These are phyloP conservation scores for Cettia cetti DNA, from an alignment of 2,113 vertebrate species.

Conservation along the genomic window DNA sequence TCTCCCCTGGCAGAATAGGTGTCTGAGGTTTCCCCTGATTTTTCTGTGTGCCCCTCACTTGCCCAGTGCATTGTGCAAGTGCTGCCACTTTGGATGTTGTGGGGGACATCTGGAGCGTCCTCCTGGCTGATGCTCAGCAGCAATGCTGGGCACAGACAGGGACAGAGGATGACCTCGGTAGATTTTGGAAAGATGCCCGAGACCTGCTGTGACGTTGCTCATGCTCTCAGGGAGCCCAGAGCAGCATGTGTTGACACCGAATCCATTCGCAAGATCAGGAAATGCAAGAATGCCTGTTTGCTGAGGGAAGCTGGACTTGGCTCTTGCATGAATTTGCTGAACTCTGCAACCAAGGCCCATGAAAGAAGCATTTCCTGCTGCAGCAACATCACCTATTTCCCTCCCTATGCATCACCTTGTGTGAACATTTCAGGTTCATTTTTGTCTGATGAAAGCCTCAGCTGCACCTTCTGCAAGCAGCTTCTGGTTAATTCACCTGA, in stretches of 20 bases:
- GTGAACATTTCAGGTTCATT: not conserved
- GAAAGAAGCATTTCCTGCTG: not conserved
- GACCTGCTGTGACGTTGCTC: rapidly evolving
- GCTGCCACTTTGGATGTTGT: rapidly evolving
- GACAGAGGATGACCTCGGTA: not conserved
- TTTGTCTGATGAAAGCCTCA: not conserved
- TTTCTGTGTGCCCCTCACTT: not conserved
- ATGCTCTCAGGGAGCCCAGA: not conserved
- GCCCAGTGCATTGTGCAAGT: rapidly evolving
- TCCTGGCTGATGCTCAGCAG: rapidly evolving
- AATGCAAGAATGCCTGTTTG: not conserved
- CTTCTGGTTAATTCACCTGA: not conserved
- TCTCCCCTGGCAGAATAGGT: not conserved
- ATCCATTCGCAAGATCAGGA: not conserved
- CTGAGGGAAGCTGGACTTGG: not conserved
- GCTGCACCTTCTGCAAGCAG: not conserved
- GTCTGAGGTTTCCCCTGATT: rapidly evolving
- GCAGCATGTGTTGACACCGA: not conserved
- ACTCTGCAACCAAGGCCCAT: rapidly evolving
- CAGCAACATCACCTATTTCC: not conserved
- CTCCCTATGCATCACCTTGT: not conserved
- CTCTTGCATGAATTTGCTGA: not conserved
- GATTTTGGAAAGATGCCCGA: not conserved
- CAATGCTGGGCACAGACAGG: not conserved
- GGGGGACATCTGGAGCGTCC: rapidly evolving